phyloP scores from a whole-genome alignment of 2,888 invertebrate genomes.

The Peribatodes rhomboidaria region DNA sequence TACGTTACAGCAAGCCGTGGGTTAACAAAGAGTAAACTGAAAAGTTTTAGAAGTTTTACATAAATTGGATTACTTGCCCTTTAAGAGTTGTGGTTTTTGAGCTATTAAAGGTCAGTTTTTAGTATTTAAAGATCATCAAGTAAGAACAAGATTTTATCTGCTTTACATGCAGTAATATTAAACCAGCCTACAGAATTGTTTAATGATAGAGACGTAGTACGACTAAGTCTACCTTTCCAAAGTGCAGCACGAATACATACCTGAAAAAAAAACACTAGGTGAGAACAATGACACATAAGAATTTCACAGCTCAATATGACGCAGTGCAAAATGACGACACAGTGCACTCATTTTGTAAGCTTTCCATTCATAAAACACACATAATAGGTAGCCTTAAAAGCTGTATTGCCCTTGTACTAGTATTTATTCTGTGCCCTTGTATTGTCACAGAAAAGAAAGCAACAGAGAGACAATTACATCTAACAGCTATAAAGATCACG shows the following conservation, averaged over 20 bases:
- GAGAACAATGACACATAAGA: background rate
- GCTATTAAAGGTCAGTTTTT: too few relatives aligned
- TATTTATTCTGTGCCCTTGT: background rate
- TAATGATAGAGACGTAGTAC: too few relatives aligned
- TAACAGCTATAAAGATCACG: background rate
- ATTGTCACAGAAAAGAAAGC: constrained; percentile 5
- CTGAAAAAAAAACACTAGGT: constrained; percentile 12
- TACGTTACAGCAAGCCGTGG: too few relatives aligned
- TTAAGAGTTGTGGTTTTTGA: too few relatives aligned
- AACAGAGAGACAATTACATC: background rate
- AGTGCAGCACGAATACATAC: constrained; percentile 13
- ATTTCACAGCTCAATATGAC: background rate
- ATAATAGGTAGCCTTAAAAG: constrained; percentile 36
- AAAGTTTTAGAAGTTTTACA: too few relatives aligned
- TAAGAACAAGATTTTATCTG: too few relatives aligned
- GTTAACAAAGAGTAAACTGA: too few relatives aligned
- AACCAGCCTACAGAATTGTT: too few relatives aligned
- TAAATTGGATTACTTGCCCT: too few relatives aligned
- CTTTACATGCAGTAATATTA: too few relatives aligned
- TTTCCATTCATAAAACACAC: constrained; percentile 31
- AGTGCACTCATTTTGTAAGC: constrained; percentile 15
- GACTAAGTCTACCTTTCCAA: background rate
- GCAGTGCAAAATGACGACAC: background rate
- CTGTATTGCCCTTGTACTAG: background rate
- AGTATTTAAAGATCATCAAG: too few relatives aligned